Percentiles rank a stretch among this genome's conserved stretches.
Conservation (phyloP, 2,888 invertebrate species). For the Chouioia cunea region DNA sequence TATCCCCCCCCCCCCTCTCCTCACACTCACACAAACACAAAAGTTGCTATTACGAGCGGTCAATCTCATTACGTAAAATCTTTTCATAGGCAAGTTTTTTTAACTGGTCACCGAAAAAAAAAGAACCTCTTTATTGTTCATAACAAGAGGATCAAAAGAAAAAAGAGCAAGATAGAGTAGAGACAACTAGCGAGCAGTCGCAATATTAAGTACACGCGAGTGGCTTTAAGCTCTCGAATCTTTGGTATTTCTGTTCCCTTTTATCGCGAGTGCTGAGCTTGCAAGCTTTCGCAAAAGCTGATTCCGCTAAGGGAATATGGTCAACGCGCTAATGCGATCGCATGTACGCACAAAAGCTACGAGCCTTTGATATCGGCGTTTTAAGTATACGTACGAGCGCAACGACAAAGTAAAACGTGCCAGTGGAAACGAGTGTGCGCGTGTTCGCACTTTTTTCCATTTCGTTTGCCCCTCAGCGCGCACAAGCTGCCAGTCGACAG, state of each 20-base stretch:
- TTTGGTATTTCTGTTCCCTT: neutral
- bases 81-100: neutral
- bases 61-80: slow-evolving; percentile 14
- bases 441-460: slow-evolving; percentile 14
- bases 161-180: too few relatives aligned
- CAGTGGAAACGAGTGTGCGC: slow-evolving; percentile 2
- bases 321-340: too few relatives aligned
- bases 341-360: neutral
- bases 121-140: too few relatives aligned
- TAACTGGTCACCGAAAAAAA: too few relatives aligned
- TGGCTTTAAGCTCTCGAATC: neutral
- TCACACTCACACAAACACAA: too few relatives aligned
- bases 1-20: too few relatives aligned
- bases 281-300: neutral
- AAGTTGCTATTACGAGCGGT: neutral
- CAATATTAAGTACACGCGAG: neutral
- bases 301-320: too few relatives aligned
- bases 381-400: neutral
- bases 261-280: neutral
- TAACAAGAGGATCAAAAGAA: too few relatives aligned
- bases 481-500: too few relatives aligned
- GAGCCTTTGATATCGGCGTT: slow-evolving; percentile 20
- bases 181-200: neutral
- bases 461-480: slow-evolving; percentile 6
- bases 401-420: slow-evolving; percentile 25